A percentile compares a stretch with the other conserved stretches of the same genome.
phyloP scores from a whole-genome alignment of 2,888 invertebrate species.

The Salpingus planirostris region DNA sequence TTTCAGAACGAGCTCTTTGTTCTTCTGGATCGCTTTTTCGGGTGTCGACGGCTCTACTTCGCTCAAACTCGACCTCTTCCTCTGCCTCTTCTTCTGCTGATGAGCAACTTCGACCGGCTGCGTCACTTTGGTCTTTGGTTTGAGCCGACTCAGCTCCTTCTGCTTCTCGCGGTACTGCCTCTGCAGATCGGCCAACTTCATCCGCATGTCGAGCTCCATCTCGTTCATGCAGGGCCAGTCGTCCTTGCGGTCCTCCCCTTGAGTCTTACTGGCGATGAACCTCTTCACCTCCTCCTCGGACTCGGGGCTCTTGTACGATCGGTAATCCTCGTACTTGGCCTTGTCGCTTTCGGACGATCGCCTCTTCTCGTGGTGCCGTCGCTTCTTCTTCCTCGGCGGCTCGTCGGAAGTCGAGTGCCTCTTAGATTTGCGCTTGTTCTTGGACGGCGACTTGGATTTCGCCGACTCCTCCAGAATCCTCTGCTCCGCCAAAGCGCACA shows the following conservation, averaged over 20 bases:
- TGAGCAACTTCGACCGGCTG: too few species aligned
- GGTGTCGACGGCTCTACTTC: conserved; percentile 34
- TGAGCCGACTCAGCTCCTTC: conserved; percentile 66
- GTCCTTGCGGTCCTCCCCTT: conserved; percentile 33
- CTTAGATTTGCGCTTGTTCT: conserved; percentile 43
- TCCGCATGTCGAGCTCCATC: conserved; percentile 74
- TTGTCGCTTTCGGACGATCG: conserved; percentile 6
- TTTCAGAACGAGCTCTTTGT: conserved; percentile 36
- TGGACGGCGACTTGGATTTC: conserved; percentile 27
- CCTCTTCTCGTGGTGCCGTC: conserved; percentile 21
- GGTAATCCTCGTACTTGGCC: conserved; percentile 25
- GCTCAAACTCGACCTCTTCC: conserved; percentile 40
- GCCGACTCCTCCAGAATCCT: conserved; percentile 68
- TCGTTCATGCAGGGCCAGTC: conserved; percentile 52
- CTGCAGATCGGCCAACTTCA: conserved; percentile 71
- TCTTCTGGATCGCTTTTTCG: conserved; percentile 29
- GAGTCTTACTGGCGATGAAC: conserved; percentile 34
- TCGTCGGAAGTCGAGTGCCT: conserved; percentile 30
- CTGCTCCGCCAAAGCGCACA: conserved; percentile 80
- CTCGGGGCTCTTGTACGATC: conserved; percentile 38
- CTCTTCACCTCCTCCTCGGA: conserved; percentile 39
- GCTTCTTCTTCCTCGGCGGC: conserved; percentile 38
- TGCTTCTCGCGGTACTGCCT: conserved; percentile 76
- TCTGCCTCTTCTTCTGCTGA: conserved; percentile 47
- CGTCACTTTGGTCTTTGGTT: conserved; percentile 44